Percentiles rank a stretch among this genome's conserved stretches.
These are phyloP conservation scores for Xiphorhynchus elegans DNA, from an alignment of 2,113 vertebrate genomes.

Conservation along the genomic window DNA sequence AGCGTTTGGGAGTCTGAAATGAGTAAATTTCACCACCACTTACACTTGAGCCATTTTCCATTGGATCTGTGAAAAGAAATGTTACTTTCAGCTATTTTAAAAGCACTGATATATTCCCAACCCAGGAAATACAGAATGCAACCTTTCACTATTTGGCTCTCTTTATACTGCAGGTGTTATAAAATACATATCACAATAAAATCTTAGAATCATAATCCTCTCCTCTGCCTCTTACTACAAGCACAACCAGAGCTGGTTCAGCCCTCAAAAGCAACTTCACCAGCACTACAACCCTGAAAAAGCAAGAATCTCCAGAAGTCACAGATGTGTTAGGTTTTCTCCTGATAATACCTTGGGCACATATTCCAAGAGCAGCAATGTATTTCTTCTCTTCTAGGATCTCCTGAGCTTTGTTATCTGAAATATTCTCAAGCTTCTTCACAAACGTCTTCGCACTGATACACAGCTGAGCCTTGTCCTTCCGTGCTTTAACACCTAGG, in stretches of 20 bases:
- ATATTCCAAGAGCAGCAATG: constrained; percentile 80
- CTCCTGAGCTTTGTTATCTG: constrained; percentile 70
- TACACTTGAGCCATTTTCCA: constrained; percentile 69
- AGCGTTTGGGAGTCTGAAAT: constrained; percentile 85
- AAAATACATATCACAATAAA: neutral
- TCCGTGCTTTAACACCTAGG: constrained; percentile 72
- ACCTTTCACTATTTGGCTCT: neutral
- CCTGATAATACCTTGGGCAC: constrained; percentile 76
- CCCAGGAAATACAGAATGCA: neutral
- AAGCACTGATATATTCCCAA: neutral
- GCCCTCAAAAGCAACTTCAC: neutral
- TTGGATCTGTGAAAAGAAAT: constrained; percentile 61
- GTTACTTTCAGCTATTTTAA: neutral
- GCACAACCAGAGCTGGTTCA: neutral
- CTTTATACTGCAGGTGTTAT: neutral
- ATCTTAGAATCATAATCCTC: neutral
- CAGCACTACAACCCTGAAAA: neutral
- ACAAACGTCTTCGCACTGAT: constrained; percentile 76
- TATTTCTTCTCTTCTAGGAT: constrained; percentile 83
- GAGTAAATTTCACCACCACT: constrained; percentile 83
- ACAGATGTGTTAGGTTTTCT: neutral
- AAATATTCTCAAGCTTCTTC: constrained; percentile 61
- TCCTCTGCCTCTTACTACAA: neutral
- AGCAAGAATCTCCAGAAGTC: neutral
- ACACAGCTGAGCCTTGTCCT: constrained; percentile 72